Evolutionary conservation across 2,888 invertebrate species (phyloP).

Genomic region (Leucozona laternaria): DNA sequence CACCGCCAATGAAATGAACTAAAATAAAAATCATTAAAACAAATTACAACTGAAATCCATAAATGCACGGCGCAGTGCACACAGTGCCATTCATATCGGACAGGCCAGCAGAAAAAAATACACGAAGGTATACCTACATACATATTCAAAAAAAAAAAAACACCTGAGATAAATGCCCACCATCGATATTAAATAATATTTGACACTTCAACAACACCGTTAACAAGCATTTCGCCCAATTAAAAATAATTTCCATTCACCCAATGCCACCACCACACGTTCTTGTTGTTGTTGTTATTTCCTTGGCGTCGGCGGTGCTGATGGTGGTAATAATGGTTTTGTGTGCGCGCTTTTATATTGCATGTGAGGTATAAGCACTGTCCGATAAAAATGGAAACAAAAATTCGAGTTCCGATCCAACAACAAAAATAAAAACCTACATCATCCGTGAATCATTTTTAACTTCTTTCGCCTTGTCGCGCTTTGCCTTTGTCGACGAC

Average conservation of each 20-base stretch:
- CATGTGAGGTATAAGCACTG: conserved; percentile 43
- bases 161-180: conserved; percentile 71
- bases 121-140: not conserved
- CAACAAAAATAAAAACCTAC: conserved; percentile 16
- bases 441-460: conserved; percentile 55
- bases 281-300: conserved; percentile 34
- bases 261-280: conserved; percentile 39
- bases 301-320: conserved; percentile 6
- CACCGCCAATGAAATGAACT: conserved; percentile 48
- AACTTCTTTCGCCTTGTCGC: conserved; percentile 44
- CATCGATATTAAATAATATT: conserved; percentile 76
- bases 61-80: conserved; percentile 41
- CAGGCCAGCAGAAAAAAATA: conserved; percentile 20
- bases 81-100: not conserved
- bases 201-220: conserved; percentile 76
- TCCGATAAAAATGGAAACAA: conserved; percentile 44
- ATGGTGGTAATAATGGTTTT: conserved; percentile 37
- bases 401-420: conserved; percentile 11
- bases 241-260: conserved; percentile 75
- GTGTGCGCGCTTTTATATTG: conserved; percentile 39
- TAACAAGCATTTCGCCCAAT: conserved; percentile 76
- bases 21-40: conserved; percentile 73
- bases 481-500: conserved; percentile 1
- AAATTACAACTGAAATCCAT: conserved; percentile 71
- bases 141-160: not conserved